Base-by-base conservation (phyloP, 2,113 vertebrate genomes). In the Hypocryptadius cinnamomeus region DNA sequence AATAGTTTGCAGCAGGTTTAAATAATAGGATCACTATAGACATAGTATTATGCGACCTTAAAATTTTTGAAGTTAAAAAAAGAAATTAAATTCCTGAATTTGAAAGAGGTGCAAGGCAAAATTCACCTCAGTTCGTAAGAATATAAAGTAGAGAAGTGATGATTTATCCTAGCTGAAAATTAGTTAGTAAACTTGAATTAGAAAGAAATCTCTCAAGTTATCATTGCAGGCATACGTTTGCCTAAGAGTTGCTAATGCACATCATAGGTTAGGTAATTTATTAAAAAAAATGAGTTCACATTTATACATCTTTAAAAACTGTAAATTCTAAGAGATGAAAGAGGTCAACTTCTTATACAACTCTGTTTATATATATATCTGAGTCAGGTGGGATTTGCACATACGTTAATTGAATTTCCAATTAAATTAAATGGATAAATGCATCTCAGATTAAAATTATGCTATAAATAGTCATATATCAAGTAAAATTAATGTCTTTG, bases 41-140 rank as follows among this genome's bases (percentile, higher is more conserved):
- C 1, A 5, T 10, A 72, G 21, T 33, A 5, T 13, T 79, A 48
- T 16, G 22, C 0, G 0, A 73, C 13, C 17, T 51, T 81, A 57
- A 69, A 66, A 8, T 61, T 91, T 85, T 66, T 76, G 66, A 85
- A 77, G 16, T 31, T 37, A 15, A 61, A 47, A 79, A 76, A 79
- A 63, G 57, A 37, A 16, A n/a, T 5, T 6, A 28, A 54, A 42
- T 50, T 73, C 27, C 33, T 86, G 35, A 90, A 44, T 64, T 89
- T 79, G 45, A 91, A 68, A 82, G 48, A 60, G 3, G 1, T 30
- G 13, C 44, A 60, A n/a, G 10, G 20, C 63, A 79, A 60, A 81
- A 86, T 64, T 79, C 37, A 53, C 47, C 19, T 92, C 16, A 22
- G 12, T 53, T 61, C 33, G 70, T 7, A 28, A 53, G 3, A 60